These are phyloP conservation scores for Eristalis arbustorum DNA, from an alignment of 2,888 invertebrate species.

Conservation along the genomic window DNA sequence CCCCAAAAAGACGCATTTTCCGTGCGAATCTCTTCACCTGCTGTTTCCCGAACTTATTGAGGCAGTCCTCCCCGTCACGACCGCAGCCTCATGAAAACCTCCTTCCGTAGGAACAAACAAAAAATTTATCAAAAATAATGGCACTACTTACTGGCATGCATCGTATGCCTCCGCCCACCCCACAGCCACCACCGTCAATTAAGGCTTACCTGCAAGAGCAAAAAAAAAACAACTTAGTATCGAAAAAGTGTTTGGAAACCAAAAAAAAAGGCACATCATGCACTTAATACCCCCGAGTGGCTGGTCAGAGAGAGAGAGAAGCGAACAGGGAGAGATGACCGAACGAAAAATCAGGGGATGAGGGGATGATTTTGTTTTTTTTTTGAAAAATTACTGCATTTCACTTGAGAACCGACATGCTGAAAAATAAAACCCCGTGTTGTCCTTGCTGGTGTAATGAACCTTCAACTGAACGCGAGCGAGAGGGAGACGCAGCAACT, in stretches of 20 bases:
- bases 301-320: constrained; percentile 5
- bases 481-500: not conserved
- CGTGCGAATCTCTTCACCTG: not conserved
- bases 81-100: not conserved
- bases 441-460: constrained; percentile 72
- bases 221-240: not conserved
- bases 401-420: not conserved
- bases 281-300: constrained; percentile 44
- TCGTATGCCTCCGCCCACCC: not conserved
- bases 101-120: not conserved
- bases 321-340: not conserved
- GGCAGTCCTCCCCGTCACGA: not conserved
- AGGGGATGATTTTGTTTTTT: constrained; percentile 18
- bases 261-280: constrained; percentile 4
- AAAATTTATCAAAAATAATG: not conserved
- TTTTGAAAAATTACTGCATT: constrained; percentile 63
- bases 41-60: not conserved
- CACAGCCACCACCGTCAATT: constrained; percentile 6
- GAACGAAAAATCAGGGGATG: constrained; percentile 11
- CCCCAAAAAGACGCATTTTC: not conserved
- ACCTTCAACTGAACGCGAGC: constrained; percentile 61
- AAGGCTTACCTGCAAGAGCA: constrained; percentile 58
- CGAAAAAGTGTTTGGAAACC: constrained; percentile 2
- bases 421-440: not conserved
- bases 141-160: constrained; percentile 19